Conservation (phyloP, 2,888 invertebrate species). For the Sisyra nigra region DNA sequence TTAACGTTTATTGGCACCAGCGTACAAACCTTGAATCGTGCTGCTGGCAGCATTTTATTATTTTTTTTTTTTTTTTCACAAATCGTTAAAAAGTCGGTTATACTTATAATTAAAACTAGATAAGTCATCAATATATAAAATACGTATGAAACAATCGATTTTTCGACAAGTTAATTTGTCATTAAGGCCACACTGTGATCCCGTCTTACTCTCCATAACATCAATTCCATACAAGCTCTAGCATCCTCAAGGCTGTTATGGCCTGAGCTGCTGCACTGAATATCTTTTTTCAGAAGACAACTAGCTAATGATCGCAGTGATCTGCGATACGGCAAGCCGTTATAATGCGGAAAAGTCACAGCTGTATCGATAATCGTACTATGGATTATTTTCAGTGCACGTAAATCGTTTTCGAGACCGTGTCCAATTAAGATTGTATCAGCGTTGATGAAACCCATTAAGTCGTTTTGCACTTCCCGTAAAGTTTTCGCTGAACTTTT, state of each 20-base stretch:
- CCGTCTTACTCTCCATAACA: constrained; percentile 56
- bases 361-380: constrained; percentile 78
- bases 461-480: constrained; percentile 67
- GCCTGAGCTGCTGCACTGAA: constrained; percentile 59
- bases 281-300: constrained; percentile 57
- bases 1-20: no score
- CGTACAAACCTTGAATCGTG: no score
- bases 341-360: constrained; percentile 69
- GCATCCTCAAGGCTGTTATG: constrained; percentile 95
- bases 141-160: constrained; percentile 1
- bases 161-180: no score
- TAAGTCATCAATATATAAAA: neutral
- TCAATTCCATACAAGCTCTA: constrained; percentile 72
- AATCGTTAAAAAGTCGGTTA: neutral
- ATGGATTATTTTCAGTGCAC: constrained; percentile 73
- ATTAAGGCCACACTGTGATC: constrained; percentile 22
- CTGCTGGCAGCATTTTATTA: neutral
- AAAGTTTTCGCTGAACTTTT: constrained; percentile 41
- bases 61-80: neutral
- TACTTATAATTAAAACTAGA: neutral
- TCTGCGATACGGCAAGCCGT: constrained; percentile 67
- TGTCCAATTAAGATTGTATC: constrained; percentile 91
- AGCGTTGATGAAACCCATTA: constrained; percentile 61
- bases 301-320: constrained; percentile 66
- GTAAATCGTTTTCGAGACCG: constrained; percentile 84